These are phyloP conservation scores for Lordiphosa collinella DNA, from an alignment of 1,140 invertebrate species.

Conservation along the genomic window DNA sequence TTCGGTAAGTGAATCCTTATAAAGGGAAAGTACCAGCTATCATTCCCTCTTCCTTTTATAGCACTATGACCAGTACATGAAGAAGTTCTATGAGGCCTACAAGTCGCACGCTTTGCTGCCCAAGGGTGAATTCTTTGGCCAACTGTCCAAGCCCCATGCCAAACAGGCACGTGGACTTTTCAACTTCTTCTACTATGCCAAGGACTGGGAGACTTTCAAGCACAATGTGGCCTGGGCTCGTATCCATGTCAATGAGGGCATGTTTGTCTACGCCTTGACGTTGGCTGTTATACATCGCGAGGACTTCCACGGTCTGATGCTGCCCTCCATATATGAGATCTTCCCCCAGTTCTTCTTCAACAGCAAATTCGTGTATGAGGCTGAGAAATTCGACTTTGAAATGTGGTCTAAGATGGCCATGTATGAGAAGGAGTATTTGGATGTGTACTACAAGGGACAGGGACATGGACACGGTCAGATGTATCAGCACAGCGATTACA, in stretches of 20 bases:
- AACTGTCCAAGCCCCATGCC: conserved; percentile 68
- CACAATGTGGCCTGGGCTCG: conserved; percentile 83
- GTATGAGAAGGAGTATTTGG: conserved; percentile 81
- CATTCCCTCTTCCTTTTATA: conserved; percentile 1
- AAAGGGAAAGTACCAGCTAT: not conserved
- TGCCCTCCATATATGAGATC: conserved; percentile 84
- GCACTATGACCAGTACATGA: conserved; percentile 61
- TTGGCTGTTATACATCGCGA: conserved; percentile 82
- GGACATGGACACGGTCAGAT: conserved; percentile 80
- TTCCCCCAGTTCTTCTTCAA: conserved; percentile 83
- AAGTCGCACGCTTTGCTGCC: conserved; percentile 56
- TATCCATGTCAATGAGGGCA: conserved; percentile 82
- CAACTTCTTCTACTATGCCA: conserved; percentile 83
- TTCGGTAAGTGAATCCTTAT: conserved; percentile 33
- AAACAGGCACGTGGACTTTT: conserved; percentile 82
- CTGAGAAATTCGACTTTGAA: conserved; percentile 80
- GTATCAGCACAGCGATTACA: conserved; percentile 52
- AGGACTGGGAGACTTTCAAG: conserved; percentile 84
- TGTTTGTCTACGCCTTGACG: conserved; percentile 83
- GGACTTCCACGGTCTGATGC: conserved; percentile 82
- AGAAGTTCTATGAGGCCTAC: conserved; percentile 60
- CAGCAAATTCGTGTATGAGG: conserved; percentile 81
- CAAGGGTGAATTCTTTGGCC: conserved; percentile 74
- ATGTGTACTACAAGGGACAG: conserved; percentile 84
- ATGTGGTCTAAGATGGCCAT: conserved; percentile 68